Evolutionary conservation across 2,888 invertebrate species (phyloP).

Genomic region (Drosophila gaucha): DNA sequence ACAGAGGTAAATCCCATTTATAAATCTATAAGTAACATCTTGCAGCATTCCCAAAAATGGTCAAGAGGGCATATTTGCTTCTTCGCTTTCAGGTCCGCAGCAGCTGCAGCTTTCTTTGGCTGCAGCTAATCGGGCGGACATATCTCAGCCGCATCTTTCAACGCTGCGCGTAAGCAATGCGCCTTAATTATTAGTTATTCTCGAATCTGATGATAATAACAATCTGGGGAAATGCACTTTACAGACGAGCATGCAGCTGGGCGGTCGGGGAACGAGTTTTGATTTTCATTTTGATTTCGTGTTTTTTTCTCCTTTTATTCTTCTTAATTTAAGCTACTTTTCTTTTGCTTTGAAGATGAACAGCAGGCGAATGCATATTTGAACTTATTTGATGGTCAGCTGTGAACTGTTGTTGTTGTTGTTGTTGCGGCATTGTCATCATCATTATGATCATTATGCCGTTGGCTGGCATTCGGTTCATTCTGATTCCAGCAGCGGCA

Average conservation of each 20-base stretch:
- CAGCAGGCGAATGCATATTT: constrained; percentile 43
- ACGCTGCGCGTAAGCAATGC: constrained; percentile 58
- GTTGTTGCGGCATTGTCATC: constrained; percentile 43
- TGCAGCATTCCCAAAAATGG: constrained; percentile 2
- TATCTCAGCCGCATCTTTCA: constrained; percentile 38
- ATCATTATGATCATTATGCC: constrained; percentile 55
- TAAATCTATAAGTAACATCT: constrained; percentile 15
- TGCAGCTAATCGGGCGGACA: constrained; percentile 27
- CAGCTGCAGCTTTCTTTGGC: constrained; percentile 29
- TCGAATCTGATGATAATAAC: constrained; percentile 64
- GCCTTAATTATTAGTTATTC: constrained; percentile 72
- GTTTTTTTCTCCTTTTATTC: constrained; percentile 25
- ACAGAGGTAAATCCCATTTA: not conserved
- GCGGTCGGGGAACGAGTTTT: constrained; percentile 37
- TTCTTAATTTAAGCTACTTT: constrained; percentile 69
- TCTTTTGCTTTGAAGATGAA: constrained; percentile 35
- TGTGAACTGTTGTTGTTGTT: constrained; percentile 23
- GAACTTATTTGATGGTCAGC: constrained; percentile 50
- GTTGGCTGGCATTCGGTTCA: constrained; percentile 44
- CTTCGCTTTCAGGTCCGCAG: constrained; percentile 4
- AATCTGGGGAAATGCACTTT: constrained; percentile 56
- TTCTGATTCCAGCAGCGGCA: constrained; percentile 53
- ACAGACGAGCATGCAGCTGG: constrained; percentile 28
- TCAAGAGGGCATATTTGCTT: no score
- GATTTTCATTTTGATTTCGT: constrained; percentile 26